Percentiles rank a stretch among this genome's conserved stretches.
Conservation (phyloP, 2,888 invertebrate species). For the Ametastegia equiseti region DNA sequence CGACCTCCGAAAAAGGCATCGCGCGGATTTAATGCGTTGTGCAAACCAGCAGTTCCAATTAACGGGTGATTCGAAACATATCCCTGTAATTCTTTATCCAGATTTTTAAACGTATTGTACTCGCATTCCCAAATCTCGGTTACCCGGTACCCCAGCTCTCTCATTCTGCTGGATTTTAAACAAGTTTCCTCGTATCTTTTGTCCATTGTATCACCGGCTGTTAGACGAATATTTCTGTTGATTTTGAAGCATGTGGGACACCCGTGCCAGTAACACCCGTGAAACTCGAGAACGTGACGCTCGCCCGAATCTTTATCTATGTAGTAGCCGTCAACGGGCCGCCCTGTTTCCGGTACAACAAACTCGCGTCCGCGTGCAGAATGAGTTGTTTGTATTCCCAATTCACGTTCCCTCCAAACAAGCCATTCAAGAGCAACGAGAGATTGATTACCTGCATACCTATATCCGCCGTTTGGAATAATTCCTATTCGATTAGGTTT, state of each 20-base stretch:
- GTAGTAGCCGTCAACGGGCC: slow-evolving; percentile 53
- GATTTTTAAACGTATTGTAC: neutral
- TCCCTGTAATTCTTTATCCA: neutral
- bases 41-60: slow-evolving; percentile 8
- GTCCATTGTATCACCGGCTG: slow-evolving; percentile 43
- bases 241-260: slow-evolving; percentile 44
- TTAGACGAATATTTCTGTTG: slow-evolving; percentile 13
- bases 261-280: slow-evolving; percentile 53
- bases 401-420: slow-evolving; percentile 48
- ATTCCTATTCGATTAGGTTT: slow-evolving; percentile 61
- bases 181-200: slow-evolving; percentile 43
- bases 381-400: slow-evolving; percentile 54
- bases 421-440: slow-evolving; percentile 57
- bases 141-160: slow-evolving; percentile 6
- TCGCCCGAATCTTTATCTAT: neutral
- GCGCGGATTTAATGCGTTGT: slow-evolving; percentile 53
- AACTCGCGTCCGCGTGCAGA: slow-evolving; percentile 54
- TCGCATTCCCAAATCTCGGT: slow-evolving; percentile 53
- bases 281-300: slow-evolving; percentile 52
- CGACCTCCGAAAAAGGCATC: slow-evolving; percentile 63
- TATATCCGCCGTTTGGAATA: slow-evolving; percentile 61
- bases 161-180: slow-evolving; percentile 20
- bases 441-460: slow-evolving; percentile 61
- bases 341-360: slow-evolving; percentile 28
- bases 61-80: neutral